Evolutionary conservation across 2,797 vertebrate genomes (phyloP).

Genomic region (Tapera naevia): DNA sequence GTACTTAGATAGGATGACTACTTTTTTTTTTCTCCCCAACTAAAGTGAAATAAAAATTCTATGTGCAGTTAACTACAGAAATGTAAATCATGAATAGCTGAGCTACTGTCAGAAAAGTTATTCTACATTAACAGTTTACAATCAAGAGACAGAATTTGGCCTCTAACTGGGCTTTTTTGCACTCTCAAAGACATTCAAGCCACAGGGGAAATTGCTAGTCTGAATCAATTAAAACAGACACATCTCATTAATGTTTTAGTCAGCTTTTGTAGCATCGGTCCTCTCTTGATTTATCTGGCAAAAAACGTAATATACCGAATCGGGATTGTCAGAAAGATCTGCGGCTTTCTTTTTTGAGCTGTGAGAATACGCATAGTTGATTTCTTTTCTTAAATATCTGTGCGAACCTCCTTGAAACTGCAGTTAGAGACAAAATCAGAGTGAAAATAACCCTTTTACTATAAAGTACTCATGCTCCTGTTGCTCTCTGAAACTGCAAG

Average conservation of each 20-base stretch:
- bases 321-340: background rate
- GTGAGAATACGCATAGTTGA: background rate
- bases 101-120: background rate
- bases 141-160: background rate
- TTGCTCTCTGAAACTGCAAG: background rate
- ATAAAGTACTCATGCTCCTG: background rate
- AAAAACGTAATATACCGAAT: background rate
- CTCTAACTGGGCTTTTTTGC: background rate
- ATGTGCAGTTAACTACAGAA: background rate
- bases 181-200: background rate
- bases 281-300: background rate
- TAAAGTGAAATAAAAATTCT: background rate
- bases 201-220: background rate
- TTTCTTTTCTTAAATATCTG: background rate
- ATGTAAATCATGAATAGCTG: background rate
- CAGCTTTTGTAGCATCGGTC: background rate
- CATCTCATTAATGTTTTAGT: background rate
- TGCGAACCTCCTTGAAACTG: background rate
- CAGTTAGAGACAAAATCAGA: background rate
- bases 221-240: conserved; percentile 14
- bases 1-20: background rate
- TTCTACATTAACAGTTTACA: background rate
- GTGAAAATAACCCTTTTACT: background rate
- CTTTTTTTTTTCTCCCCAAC: background rate
- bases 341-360: background rate